phyloP scores from a whole-genome alignment of 2,797 vertebrate species.

The Rhynchotus rufescens region DNA sequence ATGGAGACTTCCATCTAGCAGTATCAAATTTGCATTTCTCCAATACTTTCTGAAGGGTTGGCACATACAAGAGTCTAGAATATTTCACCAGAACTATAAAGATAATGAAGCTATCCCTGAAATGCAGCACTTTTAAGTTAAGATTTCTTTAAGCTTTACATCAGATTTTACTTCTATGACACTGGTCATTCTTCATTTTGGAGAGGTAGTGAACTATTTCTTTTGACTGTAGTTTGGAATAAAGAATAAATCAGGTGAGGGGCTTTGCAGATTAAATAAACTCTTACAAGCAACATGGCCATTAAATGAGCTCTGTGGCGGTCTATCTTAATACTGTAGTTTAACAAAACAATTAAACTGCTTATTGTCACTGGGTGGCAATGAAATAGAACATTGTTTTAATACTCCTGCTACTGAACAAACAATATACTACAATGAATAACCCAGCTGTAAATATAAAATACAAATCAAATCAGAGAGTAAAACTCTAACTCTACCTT shows the following conservation, averaged over 20 bases:
- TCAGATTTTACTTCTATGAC: not conserved
- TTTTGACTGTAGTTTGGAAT: not conserved
- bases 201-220: not conserved
- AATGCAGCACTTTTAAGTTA: not conserved
- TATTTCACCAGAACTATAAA: not conserved
- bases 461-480: not conserved
- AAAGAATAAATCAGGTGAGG: not conserved
- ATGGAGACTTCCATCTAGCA: not conserved
- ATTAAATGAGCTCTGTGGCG: not conserved
- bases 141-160: not conserved
- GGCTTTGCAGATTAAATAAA: not conserved
- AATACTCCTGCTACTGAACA: not conserved
- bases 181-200: not conserved
- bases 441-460: not conserved
- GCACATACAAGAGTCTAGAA: not conserved
- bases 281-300: not conserved
- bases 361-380: not conserved
- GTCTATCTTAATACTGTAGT: not conserved
- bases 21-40: not conserved
- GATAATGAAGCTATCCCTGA: not conserved
- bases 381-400: not conserved
- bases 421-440: not conserved
- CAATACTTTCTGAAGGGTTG: not conserved
- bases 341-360: not conserved
- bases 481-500: not conserved